A percentile compares a stretch with the other conserved stretches of the same genome.
Evolutionary conservation across 2,113 vertebrate genomes (phyloP).

Genomic region (Gnathonemus echidnorhynchus): DNA sequence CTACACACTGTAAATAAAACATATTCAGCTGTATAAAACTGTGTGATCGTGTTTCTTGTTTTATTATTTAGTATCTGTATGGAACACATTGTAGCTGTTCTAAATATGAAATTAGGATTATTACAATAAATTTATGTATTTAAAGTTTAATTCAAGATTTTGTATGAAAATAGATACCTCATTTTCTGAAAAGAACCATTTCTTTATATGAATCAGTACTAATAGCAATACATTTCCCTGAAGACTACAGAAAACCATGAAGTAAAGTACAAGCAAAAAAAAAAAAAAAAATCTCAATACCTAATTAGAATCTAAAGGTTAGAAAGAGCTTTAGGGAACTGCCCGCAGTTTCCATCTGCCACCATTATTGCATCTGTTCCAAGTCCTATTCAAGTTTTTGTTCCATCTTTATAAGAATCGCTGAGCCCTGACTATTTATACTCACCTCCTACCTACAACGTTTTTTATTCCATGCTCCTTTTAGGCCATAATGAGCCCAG

Average conservation of each 20-base stretch:
- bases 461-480: conserved; percentile 86
- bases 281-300: conserved; percentile 51
- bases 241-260: conserved; percentile 39
- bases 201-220: conserved; percentile 13
- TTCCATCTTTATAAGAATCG: conserved; percentile 59
- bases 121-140: background rate
- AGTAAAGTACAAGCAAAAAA: conserved; percentile 46
- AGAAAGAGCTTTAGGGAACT: conserved; percentile 56
- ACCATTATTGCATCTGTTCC: conserved; percentile 71
- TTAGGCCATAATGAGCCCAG: conserved; percentile 95
- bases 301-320: conserved; percentile 55
- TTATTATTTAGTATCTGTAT: background rate
- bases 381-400: conserved; percentile 65
- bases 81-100: background rate
- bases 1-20: background rate
- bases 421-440: conserved; percentile 92
- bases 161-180: background rate
- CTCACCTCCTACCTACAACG: conserved; percentile 92
- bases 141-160: background rate
- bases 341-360: conserved; percentile 67
- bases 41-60: background rate
- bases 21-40: background rate
- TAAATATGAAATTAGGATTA: background rate
- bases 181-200: background rate
- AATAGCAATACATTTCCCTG: conserved; percentile 25